Evolutionary conservation across 2,888 invertebrate species (phyloP).

Genomic region (Orthosia gracilis): DNA sequence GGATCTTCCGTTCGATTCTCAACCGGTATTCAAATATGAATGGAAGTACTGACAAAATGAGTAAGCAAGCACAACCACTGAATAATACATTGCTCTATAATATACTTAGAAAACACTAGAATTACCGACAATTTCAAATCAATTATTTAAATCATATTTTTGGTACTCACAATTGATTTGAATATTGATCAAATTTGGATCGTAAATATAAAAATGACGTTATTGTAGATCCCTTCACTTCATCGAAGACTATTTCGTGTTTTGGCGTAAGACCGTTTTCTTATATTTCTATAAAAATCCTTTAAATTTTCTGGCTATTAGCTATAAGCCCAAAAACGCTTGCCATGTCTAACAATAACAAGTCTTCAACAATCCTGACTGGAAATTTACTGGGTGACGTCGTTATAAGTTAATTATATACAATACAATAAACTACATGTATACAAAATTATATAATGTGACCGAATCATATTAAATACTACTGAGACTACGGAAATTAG

Average conservation of each 20-base stretch:
- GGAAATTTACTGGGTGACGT: conserved; percentile 64
- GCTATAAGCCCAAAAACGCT: conserved; percentile 34
- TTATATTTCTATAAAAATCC: conserved; percentile 11
- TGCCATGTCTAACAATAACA: conserved; percentile 45
- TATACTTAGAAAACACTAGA: conserved; percentile 41
- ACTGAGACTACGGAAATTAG: conserved; percentile 53
- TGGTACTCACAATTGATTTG: conserved; percentile 55
- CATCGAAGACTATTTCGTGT: conserved; percentile 24
- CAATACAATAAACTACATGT: conserved; percentile 54
- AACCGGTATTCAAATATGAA: conserved; percentile 23
- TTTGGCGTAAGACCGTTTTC: conserved; percentile 18
- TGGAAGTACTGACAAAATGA: conserved; percentile 51
- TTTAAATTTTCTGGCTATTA: conserved; percentile 12
- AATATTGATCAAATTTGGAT: conserved; percentile 40
- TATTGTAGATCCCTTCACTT: conserved; percentile 17
- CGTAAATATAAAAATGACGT: conserved; percentile 19
- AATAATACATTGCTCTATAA: conserved; percentile 53
- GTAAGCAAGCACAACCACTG: conserved; percentile 71
- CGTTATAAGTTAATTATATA: conserved; percentile 44
- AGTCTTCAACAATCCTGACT: conserved; percentile 54
- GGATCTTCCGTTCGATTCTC: conserved; percentile 27
- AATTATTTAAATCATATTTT: conserved; percentile 48
- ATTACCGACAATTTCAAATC: conserved; percentile 40
- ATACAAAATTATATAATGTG: conserved; percentile 52
- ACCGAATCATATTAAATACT: conserved; percentile 55